Base-by-base conservation (phyloP, 2,113 vertebrate species). In the Silurus asotus region DNA sequence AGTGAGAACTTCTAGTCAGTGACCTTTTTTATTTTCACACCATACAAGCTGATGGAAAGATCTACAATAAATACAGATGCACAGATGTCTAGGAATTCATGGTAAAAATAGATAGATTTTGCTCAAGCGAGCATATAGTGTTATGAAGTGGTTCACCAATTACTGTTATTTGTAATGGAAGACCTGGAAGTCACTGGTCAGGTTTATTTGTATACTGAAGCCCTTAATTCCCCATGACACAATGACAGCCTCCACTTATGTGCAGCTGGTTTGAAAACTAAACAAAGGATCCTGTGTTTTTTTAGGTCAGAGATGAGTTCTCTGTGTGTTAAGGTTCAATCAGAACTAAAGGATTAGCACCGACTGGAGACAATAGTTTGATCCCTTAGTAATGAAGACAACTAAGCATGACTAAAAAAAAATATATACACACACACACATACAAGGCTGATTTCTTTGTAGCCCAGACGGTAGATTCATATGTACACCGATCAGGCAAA, bases 1-100 rank as follows among this genome's bases (percentile, higher is more conserved):
- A 87, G 82, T 84, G 86, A 87, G 81, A 81, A 88, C 59, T 84
- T 62, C 87, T 61, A 77, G 87, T 86, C 82, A 76, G 67, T 67
- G 77, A 59, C 55, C 86, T 85, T 48, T 23, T 84, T 84, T 65
- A 70, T 79, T 83, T 87, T 87, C 81, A 86, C 86, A 84, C 77
- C 56, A 69, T 90, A 62, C 78, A 79, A 72, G 17, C 62, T 55
- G 59, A 28, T 70, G 48, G 17, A 72, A 76, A 62, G 56, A 61
- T 9, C 19, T 69, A 45, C 37, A 81, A 59, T 37, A 67, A 81
- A 74, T 53, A 48, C 37, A 84, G 45, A 49, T 79, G 62, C 17
- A 72, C 65, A 72, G 28, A n/a, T 28, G 72, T 23, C 70, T 19
- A 15, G 28, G n/a, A 25, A 55, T 56, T 20, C 19, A 58, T 23